These are phyloP conservation scores for Drepana falcataria DNA, from an alignment of 2,888 invertebrate species.

Conservation along the genomic window DNA sequence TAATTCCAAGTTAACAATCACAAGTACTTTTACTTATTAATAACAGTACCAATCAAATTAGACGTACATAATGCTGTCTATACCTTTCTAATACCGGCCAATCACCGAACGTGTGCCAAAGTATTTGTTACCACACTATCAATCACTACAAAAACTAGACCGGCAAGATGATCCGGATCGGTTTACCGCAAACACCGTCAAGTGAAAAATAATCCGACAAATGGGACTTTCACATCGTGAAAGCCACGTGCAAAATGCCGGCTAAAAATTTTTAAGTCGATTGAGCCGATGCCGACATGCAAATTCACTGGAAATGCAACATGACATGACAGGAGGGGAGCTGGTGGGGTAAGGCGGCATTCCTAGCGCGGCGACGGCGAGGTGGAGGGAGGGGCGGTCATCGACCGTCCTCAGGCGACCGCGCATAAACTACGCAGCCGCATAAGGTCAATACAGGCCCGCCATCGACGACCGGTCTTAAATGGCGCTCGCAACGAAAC, in stretches of 20 bases:
- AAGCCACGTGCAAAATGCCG: slow-evolving; percentile 36
- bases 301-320: slow-evolving; percentile 71
- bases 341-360: slow-evolving; percentile 45
- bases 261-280: slow-evolving; percentile 26
- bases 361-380: slow-evolving; percentile 51
- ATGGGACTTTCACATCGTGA: slow-evolving; percentile 37
- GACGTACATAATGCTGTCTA: background rate
- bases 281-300: slow-evolving; percentile 48
- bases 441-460: slow-evolving; percentile 72
- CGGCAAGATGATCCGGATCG: slow-evolving; percentile 26
- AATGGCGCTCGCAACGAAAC: slow-evolving; percentile 26
- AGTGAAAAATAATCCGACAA: slow-evolving; percentile 26
- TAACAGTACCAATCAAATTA: background rate
- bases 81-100: background rate
- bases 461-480: slow-evolving; percentile 35
- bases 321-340: slow-evolving; percentile 55
- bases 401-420: slow-evolving; percentile 74
- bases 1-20: background rate
- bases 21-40: background rate
- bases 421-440: slow-evolving; percentile 73
- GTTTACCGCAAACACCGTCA: slow-evolving; percentile 20
- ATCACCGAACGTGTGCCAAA: slow-evolving; percentile 1
- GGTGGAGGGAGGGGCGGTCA: slow-evolving; percentile 57
- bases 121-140: slow-evolving; percentile 27
- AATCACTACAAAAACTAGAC: slow-evolving; percentile 27